phyloP scores from a whole-genome alignment of 2,113 vertebrate genomes.

The Bothrops jararaca region DNA sequence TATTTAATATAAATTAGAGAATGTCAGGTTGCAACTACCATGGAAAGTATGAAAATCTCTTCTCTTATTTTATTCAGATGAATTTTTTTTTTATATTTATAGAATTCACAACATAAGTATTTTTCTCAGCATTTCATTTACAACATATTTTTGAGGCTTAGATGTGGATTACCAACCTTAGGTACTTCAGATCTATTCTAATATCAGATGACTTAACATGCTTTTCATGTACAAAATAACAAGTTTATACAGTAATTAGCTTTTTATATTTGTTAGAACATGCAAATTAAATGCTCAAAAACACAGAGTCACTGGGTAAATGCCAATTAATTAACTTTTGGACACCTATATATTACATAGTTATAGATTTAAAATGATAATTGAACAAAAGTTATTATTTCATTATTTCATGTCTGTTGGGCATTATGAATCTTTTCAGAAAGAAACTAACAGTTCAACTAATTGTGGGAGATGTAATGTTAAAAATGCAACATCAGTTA shows the following conservation, averaged over 20 bases:
- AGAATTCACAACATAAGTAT: neutral
- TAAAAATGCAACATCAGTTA: neutral
- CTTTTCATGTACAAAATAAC: neutral
- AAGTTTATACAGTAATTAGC: neutral
- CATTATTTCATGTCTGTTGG: neutral
- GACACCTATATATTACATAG: neutral
- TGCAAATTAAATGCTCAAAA: neutral
- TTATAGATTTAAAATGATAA: neutral
- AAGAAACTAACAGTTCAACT: neutral
- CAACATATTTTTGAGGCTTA: neutral
- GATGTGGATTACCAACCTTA: neutral
- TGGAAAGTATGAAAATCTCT: neutral
- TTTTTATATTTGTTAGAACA: neutral
- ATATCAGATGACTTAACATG: neutral
- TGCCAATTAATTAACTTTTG: neutral
- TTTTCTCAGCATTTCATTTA: neutral
- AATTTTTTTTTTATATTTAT: neutral
- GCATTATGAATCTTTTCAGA: neutral
- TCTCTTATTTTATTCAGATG: neutral
- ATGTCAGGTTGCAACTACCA: neutral
- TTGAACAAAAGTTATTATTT: neutral
- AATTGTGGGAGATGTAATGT: neutral
- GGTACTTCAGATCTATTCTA: neutral
- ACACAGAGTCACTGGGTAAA: neutral
- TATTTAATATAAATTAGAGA: neutral